These are phyloP conservation scores for Chromoteleia sp. DNA, from an alignment of 2,888 invertebrate species.

Conservation along the genomic window DNA sequence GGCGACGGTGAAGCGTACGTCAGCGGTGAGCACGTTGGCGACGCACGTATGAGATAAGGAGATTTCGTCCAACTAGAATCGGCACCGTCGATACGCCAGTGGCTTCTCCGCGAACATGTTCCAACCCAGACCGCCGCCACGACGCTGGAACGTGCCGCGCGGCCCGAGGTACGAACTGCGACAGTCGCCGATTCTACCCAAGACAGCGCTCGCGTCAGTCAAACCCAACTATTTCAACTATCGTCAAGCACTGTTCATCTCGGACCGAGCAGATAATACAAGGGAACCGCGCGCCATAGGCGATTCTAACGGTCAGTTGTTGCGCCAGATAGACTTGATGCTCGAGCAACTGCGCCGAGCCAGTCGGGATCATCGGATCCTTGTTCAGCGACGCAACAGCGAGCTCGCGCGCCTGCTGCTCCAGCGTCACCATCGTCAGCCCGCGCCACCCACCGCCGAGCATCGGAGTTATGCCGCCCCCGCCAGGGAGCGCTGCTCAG, in stretches of 20 bases:
- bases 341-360: constrained; percentile 78
- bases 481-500: constrained; percentile 15
- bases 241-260: constrained; percentile 53
- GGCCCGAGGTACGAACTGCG: constrained; percentile 34
- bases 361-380: constrained; percentile 79
- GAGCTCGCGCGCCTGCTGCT: constrained; percentile 62
- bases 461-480: not conserved
- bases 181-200: constrained; percentile 56
- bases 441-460: not conserved
- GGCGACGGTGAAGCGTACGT: constrained; percentile 86
- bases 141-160: constrained; percentile 5
- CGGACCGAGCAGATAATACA: constrained; percentile 26
- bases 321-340: constrained; percentile 77
- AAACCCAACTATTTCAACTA: constrained; percentile 40
- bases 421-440: constrained; percentile 22
- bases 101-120: constrained; percentile 46
- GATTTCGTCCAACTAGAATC: constrained; percentile 81
- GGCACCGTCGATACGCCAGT: constrained; percentile 72
- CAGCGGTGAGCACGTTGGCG: constrained; percentile 86
- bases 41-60: constrained; percentile 87
- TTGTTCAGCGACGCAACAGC: constrained; percentile 76
- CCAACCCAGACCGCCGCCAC: constrained; percentile 9
- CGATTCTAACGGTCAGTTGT: constrained; percentile 74
- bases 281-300: constrained; percentile 26
- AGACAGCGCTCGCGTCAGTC: constrained; percentile 53